Conservation (phyloP, 2,113 vertebrate genomes). For the Anoura caudifer region DNA sequence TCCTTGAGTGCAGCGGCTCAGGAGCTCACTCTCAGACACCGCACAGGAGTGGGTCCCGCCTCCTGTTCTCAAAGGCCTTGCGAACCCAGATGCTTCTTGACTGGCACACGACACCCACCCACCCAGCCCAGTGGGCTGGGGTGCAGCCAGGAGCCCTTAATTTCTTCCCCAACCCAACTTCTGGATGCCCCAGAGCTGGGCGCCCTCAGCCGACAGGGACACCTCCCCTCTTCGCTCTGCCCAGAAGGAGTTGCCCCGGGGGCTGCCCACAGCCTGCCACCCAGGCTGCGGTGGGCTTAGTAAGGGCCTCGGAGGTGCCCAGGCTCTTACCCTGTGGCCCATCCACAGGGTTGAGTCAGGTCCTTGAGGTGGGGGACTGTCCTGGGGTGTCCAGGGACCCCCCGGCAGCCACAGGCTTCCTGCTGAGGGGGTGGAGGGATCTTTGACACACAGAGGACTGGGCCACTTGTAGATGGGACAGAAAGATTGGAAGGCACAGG, state of each 20-base stretch:
- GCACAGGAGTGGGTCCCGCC: accelerated
- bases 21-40: accelerated
- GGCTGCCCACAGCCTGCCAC: accelerated
- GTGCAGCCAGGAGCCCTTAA: accelerated
- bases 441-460: accelerated
- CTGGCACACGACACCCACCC: accelerated
- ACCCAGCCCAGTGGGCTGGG: accelerated
- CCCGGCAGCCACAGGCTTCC: background rate
- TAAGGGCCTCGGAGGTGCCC: accelerated
- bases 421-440: background rate
- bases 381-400: background rate
- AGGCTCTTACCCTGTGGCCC: accelerated
- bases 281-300: background rate
- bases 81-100: background rate
- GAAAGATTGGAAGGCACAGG: background rate
- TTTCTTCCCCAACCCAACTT: background rate
- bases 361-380: background rate
- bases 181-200: background rate
- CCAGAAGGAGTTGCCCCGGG: background rate
- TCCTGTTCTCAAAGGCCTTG: background rate
- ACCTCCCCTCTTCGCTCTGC: background rate
- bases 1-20: background rate
- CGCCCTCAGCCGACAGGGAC: background rate
- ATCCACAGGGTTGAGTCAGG: background rate
- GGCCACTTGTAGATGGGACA: accelerated